Base-by-base conservation (phyloP, 1,140 invertebrate genomes). In the Drosophila elegans region DNA sequence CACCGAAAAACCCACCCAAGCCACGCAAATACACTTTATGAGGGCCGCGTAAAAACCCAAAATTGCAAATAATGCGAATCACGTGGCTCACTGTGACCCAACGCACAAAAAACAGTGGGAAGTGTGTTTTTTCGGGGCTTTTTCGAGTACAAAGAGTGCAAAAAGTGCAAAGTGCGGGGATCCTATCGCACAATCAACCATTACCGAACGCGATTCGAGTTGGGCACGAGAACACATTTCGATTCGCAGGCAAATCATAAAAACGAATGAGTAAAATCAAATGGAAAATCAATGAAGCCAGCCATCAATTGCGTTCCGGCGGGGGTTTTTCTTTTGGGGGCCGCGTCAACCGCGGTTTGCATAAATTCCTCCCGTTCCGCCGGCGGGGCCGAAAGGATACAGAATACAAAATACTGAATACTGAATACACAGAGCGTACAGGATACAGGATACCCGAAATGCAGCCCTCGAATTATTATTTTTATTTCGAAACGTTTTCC, bases 201-300 rank as follows among this genome's bases (percentile, higher is more conserved):
- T 89, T 86, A 86, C 82, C 71, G 71, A 83, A 64, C 83, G 66
- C 84, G 84, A 79, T 86, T 89, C 72, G 34, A 78, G 83, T 89
- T 88, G 83, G 81, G 84, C 67, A 72, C 85, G 78, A 79, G 64
- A 66, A 48, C 61, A 48, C 61, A 68, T 68, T 88, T 89, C 84
- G 83, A 86, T 89, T 88, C 81, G 83, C 83, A 83, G 83, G 84
- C 84, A 86, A 86, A 86, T 86, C 84, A 89, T 86, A 86, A 86
- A 86, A 86, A 89, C 84, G 85, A 86, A 86, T 86, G 83, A 76
- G 85, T 89, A 86, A 89, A 89, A 89, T 88, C 83, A 79, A 86
- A 86, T 86, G 79, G 83, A 86, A 86, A 86, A 86, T 86, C 83
- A 86, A 86, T 86, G 84, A 62, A 89, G 79, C 76, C 83, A 83